Evolutionary conservation across 2,888 invertebrate species (phyloP).

Genomic region (Gari tellinella): DNA sequence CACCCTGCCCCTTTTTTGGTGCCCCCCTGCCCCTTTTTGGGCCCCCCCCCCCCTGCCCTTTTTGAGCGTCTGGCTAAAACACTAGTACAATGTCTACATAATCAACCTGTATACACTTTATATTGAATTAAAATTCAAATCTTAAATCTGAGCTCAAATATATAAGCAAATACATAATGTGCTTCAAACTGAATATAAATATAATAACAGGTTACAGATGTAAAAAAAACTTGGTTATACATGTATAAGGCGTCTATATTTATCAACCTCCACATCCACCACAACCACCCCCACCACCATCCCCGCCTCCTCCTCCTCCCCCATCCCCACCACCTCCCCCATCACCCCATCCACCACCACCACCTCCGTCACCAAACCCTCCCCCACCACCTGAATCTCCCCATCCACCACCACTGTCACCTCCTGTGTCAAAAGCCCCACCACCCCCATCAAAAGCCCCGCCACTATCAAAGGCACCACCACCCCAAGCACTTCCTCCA

Average conservation of each 20-base stretch:
- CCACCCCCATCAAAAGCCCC: slow-evolving; percentile 30
- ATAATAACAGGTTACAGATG: too few relatives aligned
- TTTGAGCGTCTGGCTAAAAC: too few relatives aligned
- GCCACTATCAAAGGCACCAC: slow-evolving; percentile 37
- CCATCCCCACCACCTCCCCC: slow-evolving; percentile 38
- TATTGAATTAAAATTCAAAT: too few relatives aligned
- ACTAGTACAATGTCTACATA: too few relatives aligned
- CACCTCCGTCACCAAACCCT: slow-evolving; percentile 26
- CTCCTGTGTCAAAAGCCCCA: slow-evolving; percentile 11
- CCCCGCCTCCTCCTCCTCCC: slow-evolving; percentile 38
- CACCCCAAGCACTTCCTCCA: slow-evolving; percentile 33
- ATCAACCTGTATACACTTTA: too few relatives aligned
- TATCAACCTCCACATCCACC: slow-evolving; percentile 31
- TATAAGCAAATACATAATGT: too few relatives aligned
- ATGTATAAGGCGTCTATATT: not conserved
- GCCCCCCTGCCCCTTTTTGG: too few relatives aligned
- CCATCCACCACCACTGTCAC: slow-evolving; percentile 18
- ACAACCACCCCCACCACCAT: slow-evolving; percentile 37
- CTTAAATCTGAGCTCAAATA: too few relatives aligned
- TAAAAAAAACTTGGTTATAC: not conserved
- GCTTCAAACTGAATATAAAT: too few relatives aligned
- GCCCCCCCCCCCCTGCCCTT: too few relatives aligned
- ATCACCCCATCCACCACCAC: slow-evolving; percentile 36
- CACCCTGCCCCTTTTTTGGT: too few relatives aligned
- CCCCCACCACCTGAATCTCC: slow-evolving; percentile 25